Conservation (phyloP, 30 jellyfish, hydroid and myxozoan species). For the Mastigias papua region DNA sequence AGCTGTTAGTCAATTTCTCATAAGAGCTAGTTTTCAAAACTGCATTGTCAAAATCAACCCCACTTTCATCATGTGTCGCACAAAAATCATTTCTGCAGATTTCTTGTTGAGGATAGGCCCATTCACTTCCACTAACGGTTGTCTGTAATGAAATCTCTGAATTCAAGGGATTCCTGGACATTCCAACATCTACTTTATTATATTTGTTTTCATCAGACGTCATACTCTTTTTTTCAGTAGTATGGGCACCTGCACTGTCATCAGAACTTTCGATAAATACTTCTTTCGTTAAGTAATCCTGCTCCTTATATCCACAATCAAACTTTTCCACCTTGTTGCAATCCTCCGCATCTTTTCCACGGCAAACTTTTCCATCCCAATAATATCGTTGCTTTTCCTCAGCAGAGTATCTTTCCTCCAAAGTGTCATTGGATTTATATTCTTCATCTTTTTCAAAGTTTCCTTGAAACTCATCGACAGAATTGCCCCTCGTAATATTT, state of each 20-base stretch:
- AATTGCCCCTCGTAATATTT: not conserved
- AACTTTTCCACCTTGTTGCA: not conserved
- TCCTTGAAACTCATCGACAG: not conserved
- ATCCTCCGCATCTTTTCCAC: not conserved
- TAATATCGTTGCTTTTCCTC: too few relatives aligned
- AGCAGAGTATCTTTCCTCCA: too few relatives aligned
- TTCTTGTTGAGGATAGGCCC: too few relatives aligned
- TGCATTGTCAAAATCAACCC: too few relatives aligned
- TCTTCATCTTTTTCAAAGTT: not conserved
- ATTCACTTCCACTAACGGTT: not conserved
- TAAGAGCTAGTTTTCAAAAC: too few relatives aligned
- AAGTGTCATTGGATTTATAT: not conserved
- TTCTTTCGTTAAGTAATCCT: too few relatives aligned
- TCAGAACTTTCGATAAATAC: too few relatives aligned
- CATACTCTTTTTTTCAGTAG: not conserved
- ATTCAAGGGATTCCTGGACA: not conserved
- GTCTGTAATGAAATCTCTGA: not conserved
- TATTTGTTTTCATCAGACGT: not conserved
- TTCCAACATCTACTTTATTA: not conserved
- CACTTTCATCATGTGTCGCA: too few relatives aligned
- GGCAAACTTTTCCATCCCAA: not conserved
- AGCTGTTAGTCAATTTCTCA: too few relatives aligned
- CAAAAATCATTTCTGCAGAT: too few relatives aligned
- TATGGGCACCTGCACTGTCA: too few relatives aligned
- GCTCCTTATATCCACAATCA: not conserved